Percentiles rank a stretch among this genome's conserved stretches.
Conservation (phyloP, 2,888 invertebrate genomes). For the Arge pagana region DNA sequence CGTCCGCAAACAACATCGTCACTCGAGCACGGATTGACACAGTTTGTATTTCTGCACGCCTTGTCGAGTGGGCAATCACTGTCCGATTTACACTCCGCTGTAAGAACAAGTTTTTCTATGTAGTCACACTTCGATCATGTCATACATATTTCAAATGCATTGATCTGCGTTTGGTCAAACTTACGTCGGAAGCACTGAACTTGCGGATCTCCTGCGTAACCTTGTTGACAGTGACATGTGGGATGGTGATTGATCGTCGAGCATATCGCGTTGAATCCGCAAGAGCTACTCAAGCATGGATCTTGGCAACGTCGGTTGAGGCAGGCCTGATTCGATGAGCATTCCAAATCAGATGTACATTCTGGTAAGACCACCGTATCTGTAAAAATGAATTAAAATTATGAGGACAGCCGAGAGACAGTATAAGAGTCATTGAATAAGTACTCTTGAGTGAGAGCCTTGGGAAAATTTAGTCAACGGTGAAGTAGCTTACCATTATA, state of each 20-base stretch:
- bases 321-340: constrained; percentile 78
- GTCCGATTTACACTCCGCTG: constrained; percentile 81
- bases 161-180: constrained; percentile 43
- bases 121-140: constrained; percentile 4
- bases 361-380: constrained; percentile 63
- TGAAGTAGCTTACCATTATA: constrained; percentile 57
- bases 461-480: constrained; percentile 2
- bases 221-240: constrained; percentile 81
- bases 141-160: constrained; percentile 4
- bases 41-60: constrained; percentile 77
- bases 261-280: constrained; percentile 82
- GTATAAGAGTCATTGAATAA: not conserved
- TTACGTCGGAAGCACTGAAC: constrained; percentile 84
- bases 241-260: constrained; percentile 78
- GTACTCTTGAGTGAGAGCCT: not conserved
- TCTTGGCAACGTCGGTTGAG: constrained; percentile 79
- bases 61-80: constrained; percentile 84
- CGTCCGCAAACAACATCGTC: constrained; percentile 74
- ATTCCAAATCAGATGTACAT: constrained; percentile 76
- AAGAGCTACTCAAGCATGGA: constrained; percentile 81
- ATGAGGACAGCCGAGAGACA: not conserved
- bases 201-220: constrained; percentile 88
- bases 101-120: constrained; percentile 37
- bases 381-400: constrained; percentile 27
- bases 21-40: constrained; percentile 76